Conservation (phyloP, 2,797 vertebrate species). For the Huso huso region DNA sequence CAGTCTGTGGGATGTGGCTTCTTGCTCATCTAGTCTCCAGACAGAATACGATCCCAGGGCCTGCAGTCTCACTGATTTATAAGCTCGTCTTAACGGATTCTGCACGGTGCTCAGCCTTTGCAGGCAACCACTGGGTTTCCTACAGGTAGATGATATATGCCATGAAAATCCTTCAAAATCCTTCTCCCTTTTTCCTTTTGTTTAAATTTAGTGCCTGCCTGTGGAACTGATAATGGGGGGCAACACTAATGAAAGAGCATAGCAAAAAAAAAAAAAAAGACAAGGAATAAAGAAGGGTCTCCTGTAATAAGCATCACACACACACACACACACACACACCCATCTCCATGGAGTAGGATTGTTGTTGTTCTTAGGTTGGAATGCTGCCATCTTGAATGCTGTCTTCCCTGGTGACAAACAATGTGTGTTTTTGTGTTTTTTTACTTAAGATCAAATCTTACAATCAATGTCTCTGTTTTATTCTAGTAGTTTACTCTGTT, state of each 20-base stretch:
- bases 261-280: neutral
- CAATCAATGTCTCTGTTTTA: too few relatives aligned
- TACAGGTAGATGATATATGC: neutral
- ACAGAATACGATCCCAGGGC: neutral
- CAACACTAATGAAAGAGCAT: neutral
- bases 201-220: conserved; percentile 5
- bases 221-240: neutral
- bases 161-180: neutral
- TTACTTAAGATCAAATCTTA: too few relatives aligned
- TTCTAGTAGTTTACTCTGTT: too few relatives aligned
- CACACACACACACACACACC: too few relatives aligned
- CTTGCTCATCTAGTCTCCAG: too few relatives aligned
- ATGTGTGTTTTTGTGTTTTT: too few relatives aligned
- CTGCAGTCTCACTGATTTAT: neutral
- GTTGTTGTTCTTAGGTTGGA: too few relatives aligned
- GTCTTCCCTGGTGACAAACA: too few relatives aligned
- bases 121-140: neutral
- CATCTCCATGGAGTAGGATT: too few relatives aligned
- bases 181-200: neutral
- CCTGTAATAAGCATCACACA: too few relatives aligned
- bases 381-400: too few relatives aligned
- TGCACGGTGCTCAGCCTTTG: neutral
- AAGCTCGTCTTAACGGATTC: neutral
- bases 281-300: neutral
- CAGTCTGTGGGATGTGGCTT: too few relatives aligned